Base-by-base conservation (phyloP, 2,797 vertebrate genomes). In the Sebastes minor region DNA sequence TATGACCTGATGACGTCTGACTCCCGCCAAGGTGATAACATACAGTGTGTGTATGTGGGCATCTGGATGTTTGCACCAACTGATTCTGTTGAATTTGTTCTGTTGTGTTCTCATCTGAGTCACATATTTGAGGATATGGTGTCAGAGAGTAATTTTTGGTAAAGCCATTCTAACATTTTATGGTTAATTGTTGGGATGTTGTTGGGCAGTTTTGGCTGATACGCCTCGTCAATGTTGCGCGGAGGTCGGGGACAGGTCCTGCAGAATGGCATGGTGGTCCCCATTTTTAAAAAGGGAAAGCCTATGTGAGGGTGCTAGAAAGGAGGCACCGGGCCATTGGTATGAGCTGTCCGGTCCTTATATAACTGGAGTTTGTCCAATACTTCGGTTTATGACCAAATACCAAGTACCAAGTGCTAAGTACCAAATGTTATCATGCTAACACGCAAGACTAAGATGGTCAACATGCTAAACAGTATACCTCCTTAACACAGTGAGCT, bases 1-100 rank as follows among this genome's bases (percentile, higher is more conserved):
- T 38, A 28, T 72, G 66, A 74, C 35, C 65, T 76, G 78, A 83
- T 77, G 80, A 77, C 64, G 70, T 46, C 74, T 28, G 4, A 2
- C 6, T 78, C 52, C n/a, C n/a, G n/a, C n/a, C 53, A n/a, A 32
- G 28, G 33, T 32, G 67, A 66, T 12, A 23, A 18, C 22, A 32
- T 32, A 23, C 8, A 13, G 56, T 69, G 64, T 76, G 60, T 46
- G 49, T 23, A 5, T 77, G 35, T 63, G 33, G 1, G 5, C 32
- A 12, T 75, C 3, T 75, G 32, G 25, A 28, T 38, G 52, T 59
- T 68, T 67, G 22, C 46, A 59, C 12, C 8, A 25, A 28, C 62
- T 65, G 27, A 61, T 61, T 63, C 9, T 64, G 42, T 52, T n/a
- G 9, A 53, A 23, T n/a, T 12, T 35, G 2, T 33, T 35, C 13